Evolutionary conservation across 2,888 invertebrate genomes (phyloP), one percentile per base, ranked within the genome.

Genomic region (Siphonodentalium dalli): DNA sequence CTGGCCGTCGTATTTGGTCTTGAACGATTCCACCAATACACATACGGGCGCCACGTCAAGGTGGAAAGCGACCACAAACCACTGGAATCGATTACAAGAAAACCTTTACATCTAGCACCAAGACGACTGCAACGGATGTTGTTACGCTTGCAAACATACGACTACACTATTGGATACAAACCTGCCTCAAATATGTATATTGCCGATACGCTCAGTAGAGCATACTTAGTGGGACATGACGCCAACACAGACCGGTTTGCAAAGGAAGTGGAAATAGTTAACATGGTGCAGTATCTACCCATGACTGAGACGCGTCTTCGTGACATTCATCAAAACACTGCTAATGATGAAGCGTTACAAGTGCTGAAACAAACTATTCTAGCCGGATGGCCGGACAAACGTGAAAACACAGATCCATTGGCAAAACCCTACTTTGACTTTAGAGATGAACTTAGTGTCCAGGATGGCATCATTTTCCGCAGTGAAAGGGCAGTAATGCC

Each of bases 41-140:
- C 38, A 0, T 77, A 63, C 43, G 80, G 78, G 8, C 23, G 72
- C 13, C 55, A 65, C n/a, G 82, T 83, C 47, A 77, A 71, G 2
- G 59, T 81, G 11, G 29, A 68, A 6, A 79, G 77, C 0, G 80
- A 81, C 52, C 78, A 81, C 56, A 73, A 78, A 51, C 81, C 83
- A 0, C 56, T 84, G 1, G 74, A 69, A 21, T 39, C 64, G 6
- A 76, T 82, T 41, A 72, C 79, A 45, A 65, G 71, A 71, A 59
- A 65, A 43, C 46, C 53, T 13, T 39, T 77, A 13, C 57, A 61
- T 0, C 45, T 47, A 13, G 59, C 63, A 20, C 60, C 70, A 2
- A 66, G 56, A 31, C 50, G 70, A n/a, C 58, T 76, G 9, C 66
- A 69, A 46, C 41, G 62, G 15, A 37, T 61, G 40, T n/a, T n/a